Base-by-base conservation (phyloP, 2,888 invertebrate genomes). In the Andrena praecox region DNA sequence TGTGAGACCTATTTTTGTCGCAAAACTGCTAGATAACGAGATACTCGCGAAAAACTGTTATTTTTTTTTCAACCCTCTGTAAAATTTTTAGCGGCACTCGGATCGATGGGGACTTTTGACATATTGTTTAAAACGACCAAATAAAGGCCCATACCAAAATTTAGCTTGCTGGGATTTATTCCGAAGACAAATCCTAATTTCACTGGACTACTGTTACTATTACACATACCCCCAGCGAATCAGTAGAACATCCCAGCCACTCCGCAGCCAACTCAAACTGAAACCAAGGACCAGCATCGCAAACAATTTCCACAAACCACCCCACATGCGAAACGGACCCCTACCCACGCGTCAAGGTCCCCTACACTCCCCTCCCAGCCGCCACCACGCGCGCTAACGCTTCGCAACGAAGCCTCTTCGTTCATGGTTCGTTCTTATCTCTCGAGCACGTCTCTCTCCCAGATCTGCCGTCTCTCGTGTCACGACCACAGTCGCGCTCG, bases 381-480 rank as follows among this genome's bases (percentile, higher is more conserved):
- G 12, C 20, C 24, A 8, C 10, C 4, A 27, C 10, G 7, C 56
- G 24, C 24, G 10, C 27, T 56, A 27, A 52, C 52, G 52, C 20
- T 52, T n/a, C 20, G 20, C 56, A 27, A 10, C 12, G 56, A 56
- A 56, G 24, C 56, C 56, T 56, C 56, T 56, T 27, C 56, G 24
- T 27, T 24, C 24, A 56, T 8, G 42, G 35, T 70, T 48, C 54
- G 78, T 68, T 80, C 78, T 79, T 78, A 80, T 80, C 80, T 78
- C 27, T 24, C 42, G 12, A 24, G 24, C 31, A 48, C 27, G 60
- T 33, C 27, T 16, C 42, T 42, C 42, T 42, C 16, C 20, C 56
- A 56, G 64, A 50, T 70, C 52, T 29, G 48, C 54, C 33, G 12
- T 24, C 42, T 50, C 27, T 12, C 42, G 7, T 48, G 20, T 59